A percentile compares a stretch with the other conserved stretches of the same genome.
These are phyloP conservation scores for Gallinago jamesoni DNA, from an alignment of 2,113 vertebrate species.

Conservation along the genomic window DNA sequence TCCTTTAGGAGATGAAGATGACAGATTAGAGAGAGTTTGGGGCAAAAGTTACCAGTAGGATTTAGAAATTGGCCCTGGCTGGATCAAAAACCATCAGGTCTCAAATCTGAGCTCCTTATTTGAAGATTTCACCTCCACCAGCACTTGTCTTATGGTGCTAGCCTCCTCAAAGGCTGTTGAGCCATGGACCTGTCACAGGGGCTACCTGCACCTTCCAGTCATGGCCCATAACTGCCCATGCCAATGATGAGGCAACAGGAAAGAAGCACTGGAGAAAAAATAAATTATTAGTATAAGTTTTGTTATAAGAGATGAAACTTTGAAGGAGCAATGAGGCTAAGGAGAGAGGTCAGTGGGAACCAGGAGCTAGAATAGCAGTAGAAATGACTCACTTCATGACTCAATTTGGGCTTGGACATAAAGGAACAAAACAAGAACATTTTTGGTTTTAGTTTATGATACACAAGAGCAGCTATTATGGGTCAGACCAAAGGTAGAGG, in stretches of 20 bases:
- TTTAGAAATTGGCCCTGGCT: background rate
- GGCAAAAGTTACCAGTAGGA: background rate
- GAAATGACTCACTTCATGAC: background rate
- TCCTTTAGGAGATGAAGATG: background rate
- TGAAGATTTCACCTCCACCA: background rate
- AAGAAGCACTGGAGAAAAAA: background rate
- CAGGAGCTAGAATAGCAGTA: background rate
- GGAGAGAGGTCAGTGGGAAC: background rate
- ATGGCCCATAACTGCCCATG: accelerated
- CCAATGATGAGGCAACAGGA: background rate
- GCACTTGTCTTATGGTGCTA: background rate
- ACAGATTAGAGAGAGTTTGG: background rate
- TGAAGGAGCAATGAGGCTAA: background rate
- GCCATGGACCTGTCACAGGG: background rate
- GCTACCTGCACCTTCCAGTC: background rate
- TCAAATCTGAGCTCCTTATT: background rate
- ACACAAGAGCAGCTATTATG: background rate
- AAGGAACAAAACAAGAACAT: background rate
- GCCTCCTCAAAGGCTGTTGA: background rate
- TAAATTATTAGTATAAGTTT: background rate
- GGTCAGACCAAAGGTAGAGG: background rate
- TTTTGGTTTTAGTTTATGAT: background rate
- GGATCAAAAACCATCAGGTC: background rate
- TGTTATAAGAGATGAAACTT: background rate
- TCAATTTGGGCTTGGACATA: background rate